Evolutionary conservation across 2,888 invertebrate genomes (phyloP), one percentile per base, ranked within the genome.

Genomic region (Agapostemon virescens): DNA sequence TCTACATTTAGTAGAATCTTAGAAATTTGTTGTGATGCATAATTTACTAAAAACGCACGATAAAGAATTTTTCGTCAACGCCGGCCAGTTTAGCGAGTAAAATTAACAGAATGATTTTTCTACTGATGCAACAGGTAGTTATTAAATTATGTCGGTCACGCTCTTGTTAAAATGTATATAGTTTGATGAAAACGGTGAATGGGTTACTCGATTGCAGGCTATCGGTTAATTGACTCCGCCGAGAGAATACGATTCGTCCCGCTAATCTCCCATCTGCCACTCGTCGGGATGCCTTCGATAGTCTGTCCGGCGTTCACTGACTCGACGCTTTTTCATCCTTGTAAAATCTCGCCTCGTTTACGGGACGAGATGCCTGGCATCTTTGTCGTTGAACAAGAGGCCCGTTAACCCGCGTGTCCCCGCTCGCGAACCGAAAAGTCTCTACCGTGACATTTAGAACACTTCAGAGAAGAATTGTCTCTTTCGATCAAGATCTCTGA

Each of bases 201-300:
- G 70, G 55, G 63, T 58, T 45, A 45, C 42, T 38, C 40, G 66
- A 66, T 66, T 17, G 26, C 40, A 64, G 75, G 13, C 49, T 73
- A 69, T 81, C 79, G 76, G 83, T 86, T 85, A 87, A 87, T 87
- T 85, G 87, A 85, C 81, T 79, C 82, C 73, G 81, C 73, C 74
- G 64, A 80, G 26, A 83, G 84, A 81, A 85, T 86, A 81, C 80
- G 72, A 88, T 88, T 86, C 85, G 88, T 75, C 80, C 36, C 85
- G 88, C 74, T 80, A 77, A 88, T 88, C 88, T 55, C 23, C 45
- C 81, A 80, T 78, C 84, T 85, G 82, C 69, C 81, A 61, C 73
- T 84, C 75, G 52, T 66, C 71, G 66, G 80, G 66, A 66, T 61
- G 70, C 69, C 42, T 49, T 63, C 64, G 40, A 45, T 64, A 52